Evolutionary conservation across 2,888 invertebrate species (phyloP).

Genomic region (Onchidella celtica): DNA sequence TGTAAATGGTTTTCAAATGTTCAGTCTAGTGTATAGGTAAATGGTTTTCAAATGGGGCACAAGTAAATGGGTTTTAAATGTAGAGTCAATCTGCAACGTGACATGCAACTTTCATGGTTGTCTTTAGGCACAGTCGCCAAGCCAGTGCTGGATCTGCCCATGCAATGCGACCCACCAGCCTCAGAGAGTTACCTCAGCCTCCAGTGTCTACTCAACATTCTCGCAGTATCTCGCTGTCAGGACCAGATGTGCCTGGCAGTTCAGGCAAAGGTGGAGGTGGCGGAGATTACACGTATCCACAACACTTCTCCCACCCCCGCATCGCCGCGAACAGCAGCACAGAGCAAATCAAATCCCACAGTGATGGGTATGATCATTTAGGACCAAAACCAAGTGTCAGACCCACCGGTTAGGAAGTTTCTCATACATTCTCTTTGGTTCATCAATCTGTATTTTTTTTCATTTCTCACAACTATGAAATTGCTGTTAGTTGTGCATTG

Average conservation of each 20-base stretch:
- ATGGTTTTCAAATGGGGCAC: no score
- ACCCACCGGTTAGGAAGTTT: conserved; percentile 26
- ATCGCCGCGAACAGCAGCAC: not conserved
- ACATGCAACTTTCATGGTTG: not conserved
- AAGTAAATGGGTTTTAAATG: no score
- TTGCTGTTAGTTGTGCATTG: no score
- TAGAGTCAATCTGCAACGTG: not conserved
- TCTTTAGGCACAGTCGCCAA: conserved; percentile 59
- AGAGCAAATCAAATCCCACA: conserved; percentile 44
- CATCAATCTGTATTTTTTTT: no score
- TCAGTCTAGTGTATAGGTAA: no score
- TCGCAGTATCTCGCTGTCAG: conserved; percentile 34
- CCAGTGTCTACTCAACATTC: conserved; percentile 52
- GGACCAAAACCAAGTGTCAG: conserved; percentile 38
- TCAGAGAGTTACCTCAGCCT: conserved; percentile 63
- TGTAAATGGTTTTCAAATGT: no score
- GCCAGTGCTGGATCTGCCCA: conserved; percentile 59
- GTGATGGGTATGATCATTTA: conserved; percentile 68
- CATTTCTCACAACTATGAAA: no score
- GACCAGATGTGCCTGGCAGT: not conserved
- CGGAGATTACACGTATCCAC: not conserved
- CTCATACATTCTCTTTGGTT: no score
- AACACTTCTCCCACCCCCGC: conserved; percentile 6
- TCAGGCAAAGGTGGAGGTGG: conserved; percentile 4
- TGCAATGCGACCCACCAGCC: conserved; percentile 60